Base-by-base conservation (phyloP, 2,113 vertebrate species). In the Sinocyclocheilus maitianheensis region DNA sequence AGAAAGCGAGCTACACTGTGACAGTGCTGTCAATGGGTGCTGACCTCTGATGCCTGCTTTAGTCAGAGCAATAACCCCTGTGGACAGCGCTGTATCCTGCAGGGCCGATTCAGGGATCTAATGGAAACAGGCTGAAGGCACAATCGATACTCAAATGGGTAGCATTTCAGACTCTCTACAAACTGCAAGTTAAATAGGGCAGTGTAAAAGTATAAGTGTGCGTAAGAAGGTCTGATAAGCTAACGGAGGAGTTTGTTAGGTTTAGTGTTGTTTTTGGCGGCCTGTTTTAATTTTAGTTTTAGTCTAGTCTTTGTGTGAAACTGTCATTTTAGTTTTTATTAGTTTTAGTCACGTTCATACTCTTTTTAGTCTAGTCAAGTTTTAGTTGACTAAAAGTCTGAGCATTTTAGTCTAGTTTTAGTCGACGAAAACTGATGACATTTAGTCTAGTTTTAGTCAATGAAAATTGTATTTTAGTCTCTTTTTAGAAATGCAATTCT, bases 121-220 rank as follows among this genome's bases (percentile, higher is more conserved):
- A 87, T 83, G 85, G 51, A 14, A n/a, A 20, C 72, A 65, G 71
- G 69, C 71, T 76, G 65, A 11, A 72, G 62, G 22, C 13, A 62
- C 55, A 81, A 87, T 89, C 88, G 18, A 86, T 87, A 84, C 67
- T 26, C 51, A 77, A 67, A 78, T 86, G 69, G 63, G 74, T 79
- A 26, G 46, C 34, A 26, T 85, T 85, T 85, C 87, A 86, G 87
- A 22, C 75, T 40, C 18, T 83, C 48, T 88, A 83, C 5, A 34
- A 75, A 58, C 84, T 86, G 43, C 87, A 76, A 85, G 89, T 86
- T 90, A 80, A 79, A 86, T 11, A 74, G 85, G 51, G 37, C 89
- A 87, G 4, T 58, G 84, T 79, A 26, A 55, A 79, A 55, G 43
- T 71, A 69, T n/a, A 24, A 51, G 37, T 77, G 72, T 12, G 48